Percentiles rank a stretch among this genome's conserved stretches.
Evolutionary conservation across 2,888 invertebrate species (phyloP).

Genomic region (Merodon equestris): DNA sequence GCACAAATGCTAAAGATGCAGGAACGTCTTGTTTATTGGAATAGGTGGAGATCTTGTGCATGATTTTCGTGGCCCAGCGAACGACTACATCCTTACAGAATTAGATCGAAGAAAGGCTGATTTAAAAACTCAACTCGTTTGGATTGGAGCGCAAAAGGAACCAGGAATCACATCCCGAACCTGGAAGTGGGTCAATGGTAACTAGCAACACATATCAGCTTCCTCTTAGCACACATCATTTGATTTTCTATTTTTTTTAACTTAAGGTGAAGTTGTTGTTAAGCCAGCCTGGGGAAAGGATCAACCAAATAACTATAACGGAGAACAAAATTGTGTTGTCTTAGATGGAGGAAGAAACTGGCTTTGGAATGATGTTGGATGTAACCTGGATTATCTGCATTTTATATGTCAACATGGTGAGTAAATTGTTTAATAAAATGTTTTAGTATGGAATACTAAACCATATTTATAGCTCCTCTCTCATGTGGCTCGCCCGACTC

Average conservation of each 20-base stretch:
- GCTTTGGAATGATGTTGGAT: slow-evolving; percentile 97
- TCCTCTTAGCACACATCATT: background rate
- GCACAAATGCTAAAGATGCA: background rate
- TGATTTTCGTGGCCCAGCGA: slow-evolving; percentile 77
- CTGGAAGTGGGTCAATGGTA: slow-evolving; percentile 95
- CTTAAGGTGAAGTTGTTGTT: slow-evolving; percentile 86
- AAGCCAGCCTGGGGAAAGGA: slow-evolving; percentile 95
- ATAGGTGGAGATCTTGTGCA: slow-evolving; percentile 78
- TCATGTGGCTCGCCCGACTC: slow-evolving; percentile 94
- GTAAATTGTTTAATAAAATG: slow-evolving; percentile 75
- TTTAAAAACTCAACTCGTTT: slow-evolving; percentile 91
- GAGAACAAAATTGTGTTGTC: slow-evolving; percentile 96
- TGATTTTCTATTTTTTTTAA: background rate
- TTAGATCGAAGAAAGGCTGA: slow-evolving; percentile 88
- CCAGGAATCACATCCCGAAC: slow-evolving; percentile 89
- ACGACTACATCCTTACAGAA: slow-evolving; percentile 84
- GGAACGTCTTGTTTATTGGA: background rate
- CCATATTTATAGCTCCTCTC: slow-evolving; percentile 84
- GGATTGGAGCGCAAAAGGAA: slow-evolving; percentile 95
- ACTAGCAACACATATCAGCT: slow-evolving; percentile 67
- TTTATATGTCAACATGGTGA: slow-evolving; percentile 96
- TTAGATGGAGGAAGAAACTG: slow-evolving; percentile 93
- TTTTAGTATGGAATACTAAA: slow-evolving; percentile 1
- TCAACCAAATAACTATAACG: slow-evolving; percentile 97
- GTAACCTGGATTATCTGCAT: slow-evolving; percentile 94